Evolutionary conservation across 2,888 invertebrate genomes (phyloP), one percentile per base, ranked within the genome.

Genomic region (Rhagonycha lutea): DNA sequence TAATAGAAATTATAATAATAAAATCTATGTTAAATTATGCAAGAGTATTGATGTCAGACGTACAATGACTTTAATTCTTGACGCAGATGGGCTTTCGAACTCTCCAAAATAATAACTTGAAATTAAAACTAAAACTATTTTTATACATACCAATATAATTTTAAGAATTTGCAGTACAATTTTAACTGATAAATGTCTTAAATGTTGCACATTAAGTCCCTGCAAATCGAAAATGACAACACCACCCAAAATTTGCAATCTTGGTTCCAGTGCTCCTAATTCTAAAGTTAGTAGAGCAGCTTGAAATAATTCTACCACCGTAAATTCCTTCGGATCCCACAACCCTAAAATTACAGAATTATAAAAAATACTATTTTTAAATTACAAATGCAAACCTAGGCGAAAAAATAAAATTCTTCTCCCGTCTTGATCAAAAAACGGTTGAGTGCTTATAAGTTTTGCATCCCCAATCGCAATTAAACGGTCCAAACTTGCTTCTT

Each of bases 241-340:
- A 0, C 95, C 95, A 0, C 95, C 95, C 18, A 94, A 87, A 74
- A 95, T 92, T 86, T 95, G 95, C 0, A 92, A 92, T 9, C 92
- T 88, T 4, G 92, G 93, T 83, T 96, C 95, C 82, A 95, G 84
- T 69, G 94, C 89, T 0, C 94, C 95, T 26, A 95, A 86, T 86
- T 95, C 95, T 61, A 95, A 86, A 0, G 94, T 89, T 71, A 93
- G 87, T 61, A 95, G 89, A 0, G 94, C 92, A 0, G 92, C 93
- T 83, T 92, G 93, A 84, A 95, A 94, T 63, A 95, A 86, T 80
- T 95, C 94, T 28, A 92, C 92, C 0, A 93, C 86, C 0, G 92
- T 84, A 28, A 92, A 90, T 61, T 89, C 88, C 80, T 91, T 92
- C 0, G 95, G 92, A 80, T 94, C 91, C 95, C 95, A 96, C 80